Evolutionary conservation across 2,888 invertebrate species (phyloP).

Genomic region (Agonopterix alstromeriana): DNA sequence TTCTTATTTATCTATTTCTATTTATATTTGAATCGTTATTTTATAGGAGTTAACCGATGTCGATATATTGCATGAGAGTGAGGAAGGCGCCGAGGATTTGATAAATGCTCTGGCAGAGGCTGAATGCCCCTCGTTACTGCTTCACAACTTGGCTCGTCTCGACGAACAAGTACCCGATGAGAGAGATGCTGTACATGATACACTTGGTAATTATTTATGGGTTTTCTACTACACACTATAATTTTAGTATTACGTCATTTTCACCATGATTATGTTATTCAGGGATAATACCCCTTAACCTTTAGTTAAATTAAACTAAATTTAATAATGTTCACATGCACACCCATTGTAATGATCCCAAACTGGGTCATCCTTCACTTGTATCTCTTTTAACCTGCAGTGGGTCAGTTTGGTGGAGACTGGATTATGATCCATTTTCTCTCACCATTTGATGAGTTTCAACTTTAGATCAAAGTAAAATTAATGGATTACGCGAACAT

Average conservation of each 20-base stretch:
- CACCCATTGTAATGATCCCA: no score
- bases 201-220: conserved; percentile 76
- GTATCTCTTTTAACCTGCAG: neutral
- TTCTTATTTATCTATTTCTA: no score
- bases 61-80: conserved; percentile 95
- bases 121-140: conserved; percentile 91
- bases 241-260: neutral
- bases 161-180: conserved; percentile 97
- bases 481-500: no score
- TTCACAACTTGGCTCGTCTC: conserved; percentile 94
- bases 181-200: conserved; percentile 96
- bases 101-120: conserved; percentile 92
- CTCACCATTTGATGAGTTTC: no score
- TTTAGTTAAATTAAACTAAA: no score
- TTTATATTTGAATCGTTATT: neutral
- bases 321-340: no score
- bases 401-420: neutral
- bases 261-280: no score
- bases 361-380: neutral
- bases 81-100: conserved; percentile 91
- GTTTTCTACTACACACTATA: neutral
- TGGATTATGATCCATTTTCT: no score
- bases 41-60: conserved; percentile 94
- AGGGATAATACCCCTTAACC: no score
- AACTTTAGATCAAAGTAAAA: no score